Conservation (phyloP, 2,797 vertebrate species). For the Sparus aurata region DNA sequence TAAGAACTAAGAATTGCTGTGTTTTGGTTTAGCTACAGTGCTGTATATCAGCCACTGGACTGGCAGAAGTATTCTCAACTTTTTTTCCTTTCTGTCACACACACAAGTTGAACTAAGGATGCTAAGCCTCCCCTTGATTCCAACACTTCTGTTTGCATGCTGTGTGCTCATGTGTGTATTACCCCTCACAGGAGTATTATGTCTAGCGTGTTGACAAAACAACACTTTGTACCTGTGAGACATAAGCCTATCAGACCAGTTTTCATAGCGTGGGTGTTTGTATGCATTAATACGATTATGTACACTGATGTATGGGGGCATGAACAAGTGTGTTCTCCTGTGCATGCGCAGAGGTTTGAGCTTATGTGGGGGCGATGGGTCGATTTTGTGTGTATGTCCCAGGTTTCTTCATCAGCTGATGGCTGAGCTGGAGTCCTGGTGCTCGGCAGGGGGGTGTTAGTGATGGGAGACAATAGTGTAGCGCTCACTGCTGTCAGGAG, state of each 20-base stretch:
- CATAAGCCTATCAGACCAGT: background rate
- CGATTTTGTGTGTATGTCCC: conserved; percentile 8
- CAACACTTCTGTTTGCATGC: background rate
- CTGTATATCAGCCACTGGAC: background rate
- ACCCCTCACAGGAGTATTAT: background rate
- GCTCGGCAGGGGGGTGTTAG: conserved; percentile 17
- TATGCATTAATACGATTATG: background rate
- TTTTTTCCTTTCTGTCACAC: background rate
- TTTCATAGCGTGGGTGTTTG: conserved; percentile 1
- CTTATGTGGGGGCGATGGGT: conserved; percentile 10
- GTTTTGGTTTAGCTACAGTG: too few species aligned
- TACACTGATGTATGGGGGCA: background rate
- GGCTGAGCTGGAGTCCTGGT: conserved; percentile 8
- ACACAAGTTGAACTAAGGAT: background rate
- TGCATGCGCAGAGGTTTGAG: conserved; percentile 5
- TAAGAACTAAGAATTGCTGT: too few species aligned
- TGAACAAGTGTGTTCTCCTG: conserved; percentile 1
- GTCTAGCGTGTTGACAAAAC: background rate
- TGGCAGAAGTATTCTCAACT: background rate
- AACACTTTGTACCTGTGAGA: too few species aligned
- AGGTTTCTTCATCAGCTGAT: conserved; percentile 34
- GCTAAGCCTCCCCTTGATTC: background rate
- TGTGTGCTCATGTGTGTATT: background rate
- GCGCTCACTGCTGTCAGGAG: conserved; percentile 42
- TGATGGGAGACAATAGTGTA: conserved; percentile 26